A percentile compares a stretch with the other conserved stretches of the same genome.
These are phyloP conservation scores for Lepus townsendii DNA, from an alignment of 2,797 vertebrate genomes.

Conservation along the genomic window DNA sequence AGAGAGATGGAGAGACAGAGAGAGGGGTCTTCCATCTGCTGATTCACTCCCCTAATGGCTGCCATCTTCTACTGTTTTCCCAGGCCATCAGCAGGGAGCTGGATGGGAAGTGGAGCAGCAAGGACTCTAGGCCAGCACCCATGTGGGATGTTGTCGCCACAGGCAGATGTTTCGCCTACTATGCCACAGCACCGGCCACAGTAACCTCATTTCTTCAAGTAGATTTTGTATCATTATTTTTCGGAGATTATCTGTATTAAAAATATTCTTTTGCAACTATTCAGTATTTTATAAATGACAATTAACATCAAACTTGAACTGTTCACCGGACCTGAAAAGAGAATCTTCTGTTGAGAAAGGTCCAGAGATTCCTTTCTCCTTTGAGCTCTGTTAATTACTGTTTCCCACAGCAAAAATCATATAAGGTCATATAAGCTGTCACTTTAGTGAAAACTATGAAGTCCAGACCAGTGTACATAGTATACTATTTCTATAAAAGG, in stretches of 20 bases:
- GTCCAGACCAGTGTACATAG: neutral
- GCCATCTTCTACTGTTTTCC: too few relatives aligned
- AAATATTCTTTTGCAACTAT: neutral
- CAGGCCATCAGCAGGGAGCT: too few relatives aligned
- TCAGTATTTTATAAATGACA: conserved; percentile 6
- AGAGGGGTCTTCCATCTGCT: too few relatives aligned
- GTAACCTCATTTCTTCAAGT: too few relatives aligned
- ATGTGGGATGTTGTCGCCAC: too few relatives aligned
- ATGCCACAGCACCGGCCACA: too few relatives aligned
- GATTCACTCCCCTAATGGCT: too few relatives aligned
- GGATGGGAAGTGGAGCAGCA: too few relatives aligned
- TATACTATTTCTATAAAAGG: conserved; percentile 7
- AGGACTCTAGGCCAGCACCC: too few relatives aligned
- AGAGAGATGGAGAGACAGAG: too few relatives aligned
- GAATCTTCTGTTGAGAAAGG: neutral
- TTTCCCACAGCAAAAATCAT: neutral
- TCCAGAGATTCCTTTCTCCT: conserved; percentile 24
- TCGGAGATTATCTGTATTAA: neutral
- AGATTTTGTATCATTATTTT: neutral
- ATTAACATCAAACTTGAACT: conserved; percentile 27
- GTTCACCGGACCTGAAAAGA: neutral
- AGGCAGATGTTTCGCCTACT: too few relatives aligned
- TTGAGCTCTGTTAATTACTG: neutral
- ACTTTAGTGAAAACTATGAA: conserved; percentile 15
- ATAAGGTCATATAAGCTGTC: neutral